Percentiles rank a stretch among this genome's conserved stretches.
Conservation (phyloP, 2,113 vertebrate genomes). For the Pelecanoides urinatrix region DNA sequence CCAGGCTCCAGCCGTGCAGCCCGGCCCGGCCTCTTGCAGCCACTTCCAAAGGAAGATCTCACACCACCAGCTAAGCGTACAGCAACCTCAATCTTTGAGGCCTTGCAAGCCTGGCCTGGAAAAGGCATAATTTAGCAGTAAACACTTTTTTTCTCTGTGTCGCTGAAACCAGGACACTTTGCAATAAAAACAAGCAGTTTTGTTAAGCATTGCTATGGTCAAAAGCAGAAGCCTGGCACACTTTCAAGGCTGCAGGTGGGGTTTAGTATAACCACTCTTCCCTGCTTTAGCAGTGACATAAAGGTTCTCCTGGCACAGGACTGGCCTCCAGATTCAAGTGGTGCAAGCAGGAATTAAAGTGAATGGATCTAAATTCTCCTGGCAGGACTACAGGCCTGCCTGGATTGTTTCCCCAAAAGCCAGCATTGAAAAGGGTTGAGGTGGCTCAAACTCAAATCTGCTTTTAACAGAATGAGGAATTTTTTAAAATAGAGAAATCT, state of each 20-base stretch:
- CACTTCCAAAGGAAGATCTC: neutral
- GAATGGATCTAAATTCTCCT: neutral
- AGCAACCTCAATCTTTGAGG: neutral
- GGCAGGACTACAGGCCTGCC: neutral
- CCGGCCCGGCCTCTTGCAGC: fast-evolving
- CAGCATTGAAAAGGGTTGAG: neutral
- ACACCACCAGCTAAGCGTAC: neutral
- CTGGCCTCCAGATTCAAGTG: neutral
- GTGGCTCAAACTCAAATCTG: neutral
- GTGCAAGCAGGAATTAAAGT: neutral
- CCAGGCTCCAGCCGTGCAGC: fast-evolving
- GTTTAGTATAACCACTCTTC: neutral
- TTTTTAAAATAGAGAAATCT: neutral
- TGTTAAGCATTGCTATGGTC: neutral
- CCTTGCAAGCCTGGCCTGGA: neutral
- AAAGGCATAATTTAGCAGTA: neutral
- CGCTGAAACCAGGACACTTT: too few species aligned
- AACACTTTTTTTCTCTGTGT: neutral
- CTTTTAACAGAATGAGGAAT: neutral
- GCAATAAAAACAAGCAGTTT: neutral
- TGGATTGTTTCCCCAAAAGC: neutral
- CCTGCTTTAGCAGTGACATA: neutral
- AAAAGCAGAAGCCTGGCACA: neutral
- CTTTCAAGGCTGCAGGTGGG: neutral
- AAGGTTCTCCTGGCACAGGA: neutral